Base-by-base conservation (phyloP, 2,797 vertebrate genomes). In the Podarcis siculus region DNA sequence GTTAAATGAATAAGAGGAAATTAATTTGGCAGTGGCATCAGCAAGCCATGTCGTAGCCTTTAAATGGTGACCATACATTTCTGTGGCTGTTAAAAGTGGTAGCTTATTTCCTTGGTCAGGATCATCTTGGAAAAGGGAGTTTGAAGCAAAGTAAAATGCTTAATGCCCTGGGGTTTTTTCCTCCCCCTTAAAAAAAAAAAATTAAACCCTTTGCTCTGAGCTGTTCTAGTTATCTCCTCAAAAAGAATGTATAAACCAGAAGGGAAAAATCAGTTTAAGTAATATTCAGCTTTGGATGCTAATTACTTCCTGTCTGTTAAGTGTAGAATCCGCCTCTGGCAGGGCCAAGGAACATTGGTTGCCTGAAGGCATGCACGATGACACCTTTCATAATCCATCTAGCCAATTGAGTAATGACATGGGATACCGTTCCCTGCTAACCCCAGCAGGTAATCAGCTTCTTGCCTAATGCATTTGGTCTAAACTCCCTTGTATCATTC, bases 1-100 rank as follows among this genome's bases (percentile, higher is more conserved):
- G 79, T 90, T 91, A 91, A 89, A 75, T 42, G 86, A 30, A 27
- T 85, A 88, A 89, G 90, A 23, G 78, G 58, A 75, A 85, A 85
- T 67, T 71, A 78, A 88, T 83, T 85, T 35, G 83, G 39, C n/a
- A 30, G 2, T n/a, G 45, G 75, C 49, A 37, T 75, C 10, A 12
- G 71, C 78, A 75, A 89, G 71, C 58, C 79, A 75, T 17, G 77
- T 3, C 89, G 85, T 81, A 89, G 91, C 90, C 79, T 42, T 19
- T 0, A 4, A n/a, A 21, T 17, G 88, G 35, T 5, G n/a, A 49
- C 49, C 80, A 17, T 12, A 21, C 61, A 85, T 73, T 85, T 35
- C 75, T 75, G 55, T 35, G 21, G 9, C 79, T 9, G 3, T 9
- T 66, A 49, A 45, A 32, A 21, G 37, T 80, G 4, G 4, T 19